These are phyloP conservation scores for Drosophila nikananu DNA, from an alignment of 1,140 invertebrate genomes.

Conservation along the genomic window DNA sequence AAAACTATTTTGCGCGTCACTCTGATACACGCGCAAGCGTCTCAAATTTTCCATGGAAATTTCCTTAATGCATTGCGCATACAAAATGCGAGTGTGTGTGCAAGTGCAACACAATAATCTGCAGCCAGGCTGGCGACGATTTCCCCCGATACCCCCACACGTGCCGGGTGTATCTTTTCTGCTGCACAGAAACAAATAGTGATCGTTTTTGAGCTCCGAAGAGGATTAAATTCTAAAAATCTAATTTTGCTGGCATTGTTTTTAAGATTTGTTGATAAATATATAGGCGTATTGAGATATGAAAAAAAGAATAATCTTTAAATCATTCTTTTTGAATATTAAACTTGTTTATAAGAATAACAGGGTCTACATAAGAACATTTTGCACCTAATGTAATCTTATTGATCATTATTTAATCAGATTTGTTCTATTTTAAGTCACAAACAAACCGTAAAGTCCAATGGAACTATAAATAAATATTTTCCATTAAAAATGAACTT, in stretches of 20 bases:
- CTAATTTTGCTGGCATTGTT: background rate
- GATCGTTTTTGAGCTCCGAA: background rate
- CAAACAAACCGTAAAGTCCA: background rate
- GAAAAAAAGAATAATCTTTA: too few relatives aligned
- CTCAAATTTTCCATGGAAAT: conserved; percentile 65
- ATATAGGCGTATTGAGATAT: too few relatives aligned
- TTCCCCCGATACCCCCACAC: conserved; percentile 15
- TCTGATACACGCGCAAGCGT: conserved; percentile 27
- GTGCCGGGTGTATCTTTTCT: conserved; percentile 18
- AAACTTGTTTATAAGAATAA: too few relatives aligned
- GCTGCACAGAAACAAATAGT: conserved; percentile 8
- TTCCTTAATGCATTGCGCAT: conserved; percentile 43
- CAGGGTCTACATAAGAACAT: background rate
- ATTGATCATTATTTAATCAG: too few relatives aligned
- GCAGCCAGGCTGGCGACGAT: conserved; percentile 39
- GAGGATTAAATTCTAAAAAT: too few relatives aligned
- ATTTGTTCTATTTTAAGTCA: background rate
- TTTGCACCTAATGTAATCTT: background rate
- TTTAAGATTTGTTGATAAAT: too few relatives aligned
- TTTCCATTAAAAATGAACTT: background rate
- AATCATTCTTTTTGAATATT: too few relatives aligned
- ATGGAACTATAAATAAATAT: background rate
- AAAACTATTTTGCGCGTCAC: conserved; percentile 11
- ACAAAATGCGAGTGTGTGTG: conserved; percentile 14
- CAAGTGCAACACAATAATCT: conserved; percentile 34